Conservation (phyloP, 2,888 invertebrate genomes). For the Emesis furor region DNA sequence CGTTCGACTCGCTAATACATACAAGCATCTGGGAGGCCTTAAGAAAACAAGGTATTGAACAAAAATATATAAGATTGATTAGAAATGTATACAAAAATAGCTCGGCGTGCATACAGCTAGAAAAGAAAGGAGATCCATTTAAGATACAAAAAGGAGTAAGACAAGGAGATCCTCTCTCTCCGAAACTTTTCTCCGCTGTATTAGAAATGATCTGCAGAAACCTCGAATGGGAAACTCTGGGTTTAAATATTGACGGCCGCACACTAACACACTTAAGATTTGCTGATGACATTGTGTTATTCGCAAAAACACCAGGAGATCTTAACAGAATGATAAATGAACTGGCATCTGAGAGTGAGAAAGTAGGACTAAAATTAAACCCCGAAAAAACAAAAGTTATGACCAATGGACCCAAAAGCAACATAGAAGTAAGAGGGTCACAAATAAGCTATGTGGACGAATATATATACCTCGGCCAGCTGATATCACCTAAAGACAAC, state of each 20-base stretch:
- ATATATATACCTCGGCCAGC: neutral
- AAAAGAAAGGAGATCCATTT: neutral
- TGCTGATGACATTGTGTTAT: neutral
- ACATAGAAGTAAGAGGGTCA: neutral
- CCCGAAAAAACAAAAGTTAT: neutral
- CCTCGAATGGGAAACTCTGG: neutral
- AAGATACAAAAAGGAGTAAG: no score
- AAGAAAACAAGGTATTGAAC: neutral
- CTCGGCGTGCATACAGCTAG: neutral
- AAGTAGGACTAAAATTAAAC: neutral
- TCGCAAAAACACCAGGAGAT: neutral
- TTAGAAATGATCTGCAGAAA: neutral
- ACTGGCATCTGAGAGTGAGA: neutral
- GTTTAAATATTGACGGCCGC: neutral
- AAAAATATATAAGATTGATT: neutral
- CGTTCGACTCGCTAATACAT: no score
- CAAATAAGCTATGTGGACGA: neutral
- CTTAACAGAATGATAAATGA: neutral
- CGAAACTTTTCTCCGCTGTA: neutral
- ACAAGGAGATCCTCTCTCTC: neutral
- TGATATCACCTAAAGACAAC: neutral
- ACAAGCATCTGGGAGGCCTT: neutral
- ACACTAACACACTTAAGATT: neutral
- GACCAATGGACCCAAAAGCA: neutral
- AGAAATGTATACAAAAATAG: neutral